These are phyloP conservation scores for Akabosia matsudoensis DNA, from an alignment of 1,140 invertebrate genomes.

Conservation along the genomic window DNA sequence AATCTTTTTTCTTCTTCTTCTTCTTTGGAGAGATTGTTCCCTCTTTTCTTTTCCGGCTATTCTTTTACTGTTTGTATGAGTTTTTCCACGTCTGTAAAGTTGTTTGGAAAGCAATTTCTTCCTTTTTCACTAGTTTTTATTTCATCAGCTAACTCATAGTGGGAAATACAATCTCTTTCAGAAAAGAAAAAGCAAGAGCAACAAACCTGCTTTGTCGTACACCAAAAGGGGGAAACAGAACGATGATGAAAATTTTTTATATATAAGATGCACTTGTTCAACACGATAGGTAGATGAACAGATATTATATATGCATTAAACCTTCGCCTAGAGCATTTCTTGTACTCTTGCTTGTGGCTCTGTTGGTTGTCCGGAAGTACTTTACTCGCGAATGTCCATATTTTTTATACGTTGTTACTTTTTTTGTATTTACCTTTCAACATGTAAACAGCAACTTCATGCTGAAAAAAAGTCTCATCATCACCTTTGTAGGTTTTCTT, in stretches of 20 bases:
- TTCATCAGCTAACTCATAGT: not conserved
- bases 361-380: not conserved
- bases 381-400: not conserved
- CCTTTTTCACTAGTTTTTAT: not conserved
- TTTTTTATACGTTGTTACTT: not conserved
- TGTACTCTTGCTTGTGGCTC: too few relatives aligned
- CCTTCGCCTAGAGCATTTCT: too few relatives aligned
- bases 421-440: constrained; percentile 3
- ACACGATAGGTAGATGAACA: not conserved
- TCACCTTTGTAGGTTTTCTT: constrained; percentile 5
- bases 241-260: not conserved
- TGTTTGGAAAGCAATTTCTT: constrained; percentile 12
- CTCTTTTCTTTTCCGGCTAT: not conserved
- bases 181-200: not conserved
- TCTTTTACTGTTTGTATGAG: not conserved
- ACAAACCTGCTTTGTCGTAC: not conserved
- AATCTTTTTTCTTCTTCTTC: constrained; percentile 21
- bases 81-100: not conserved
- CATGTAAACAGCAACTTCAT: not conserved
- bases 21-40: constrained; percentile 7
- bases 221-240: not conserved
- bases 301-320: not conserved
- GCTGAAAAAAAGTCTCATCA: constrained; percentile 9
- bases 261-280: not conserved
- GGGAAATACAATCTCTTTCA: not conserved